Percentiles rank a stretch among this genome's conserved stretches.
Evolutionary conservation across 2,113 vertebrate species (phyloP).

Genomic region (Grallaria varia): DNA sequence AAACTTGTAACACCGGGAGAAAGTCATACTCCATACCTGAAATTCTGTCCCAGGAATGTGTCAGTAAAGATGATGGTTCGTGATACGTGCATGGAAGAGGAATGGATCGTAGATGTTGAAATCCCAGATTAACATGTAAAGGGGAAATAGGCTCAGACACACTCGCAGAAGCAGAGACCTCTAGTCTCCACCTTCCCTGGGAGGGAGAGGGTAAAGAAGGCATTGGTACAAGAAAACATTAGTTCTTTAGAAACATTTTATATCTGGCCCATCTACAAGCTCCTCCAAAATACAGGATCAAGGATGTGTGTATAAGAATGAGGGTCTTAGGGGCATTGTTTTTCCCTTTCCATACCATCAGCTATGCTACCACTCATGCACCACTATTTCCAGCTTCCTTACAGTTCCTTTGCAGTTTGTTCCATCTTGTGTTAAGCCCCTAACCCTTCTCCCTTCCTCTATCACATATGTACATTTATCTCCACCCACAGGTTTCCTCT

Average conservation of each 20-base stretch:
- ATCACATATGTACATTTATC: not conserved
- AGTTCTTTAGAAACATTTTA: not conserved
- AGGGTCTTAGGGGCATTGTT: not conserved
- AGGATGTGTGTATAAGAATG: not conserved
- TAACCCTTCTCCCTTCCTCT: not conserved
- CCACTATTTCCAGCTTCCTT: not conserved
- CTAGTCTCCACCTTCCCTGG: not conserved
- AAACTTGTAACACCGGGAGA: not conserved
- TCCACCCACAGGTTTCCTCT: not conserved
- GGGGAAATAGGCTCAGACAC: not conserved
- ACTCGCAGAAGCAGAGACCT: not conserved
- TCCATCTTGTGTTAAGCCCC: not conserved
- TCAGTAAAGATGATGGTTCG: not conserved
- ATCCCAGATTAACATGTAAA: not conserved
- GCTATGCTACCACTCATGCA: not conserved
- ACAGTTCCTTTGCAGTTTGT: not conserved
- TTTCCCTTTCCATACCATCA: not conserved
- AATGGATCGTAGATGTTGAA: not conserved
- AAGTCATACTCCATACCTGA: not conserved
- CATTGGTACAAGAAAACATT: not conserved
- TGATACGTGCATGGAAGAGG: not conserved
- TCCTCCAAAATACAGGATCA: not conserved
- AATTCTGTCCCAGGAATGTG: rapidly evolving
- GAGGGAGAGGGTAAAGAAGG: not conserved
- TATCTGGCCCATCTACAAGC: not conserved